Percentiles rank a stretch among this genome's conserved stretches.
These are phyloP conservation scores for Anabas testudineus DNA, from an alignment of 2,797 vertebrate species.

Conservation along the genomic window DNA sequence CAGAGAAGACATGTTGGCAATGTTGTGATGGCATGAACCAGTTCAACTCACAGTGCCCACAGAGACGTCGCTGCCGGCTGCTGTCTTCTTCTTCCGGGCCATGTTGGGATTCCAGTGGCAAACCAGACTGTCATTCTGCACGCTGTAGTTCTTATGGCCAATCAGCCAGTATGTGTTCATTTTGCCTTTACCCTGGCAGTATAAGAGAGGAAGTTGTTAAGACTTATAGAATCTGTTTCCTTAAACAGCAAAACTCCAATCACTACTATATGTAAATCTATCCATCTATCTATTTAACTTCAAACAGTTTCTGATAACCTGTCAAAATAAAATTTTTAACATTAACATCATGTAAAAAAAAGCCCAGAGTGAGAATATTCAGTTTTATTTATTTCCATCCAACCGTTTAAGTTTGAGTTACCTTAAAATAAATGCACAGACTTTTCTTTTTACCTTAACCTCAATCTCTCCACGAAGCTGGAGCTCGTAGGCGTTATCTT, in stretches of 20 bases:
- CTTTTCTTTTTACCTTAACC: slow-evolving; percentile 85
- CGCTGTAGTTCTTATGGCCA: slow-evolving; percentile 90
- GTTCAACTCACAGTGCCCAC: slow-evolving; percentile 72
- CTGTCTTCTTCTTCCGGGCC: slow-evolving; percentile 75
- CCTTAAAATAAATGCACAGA: not conserved
- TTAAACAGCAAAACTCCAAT: not conserved
- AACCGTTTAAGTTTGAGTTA: no score
- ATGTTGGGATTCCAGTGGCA: slow-evolving; percentile 90
- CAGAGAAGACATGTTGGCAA: not conserved
- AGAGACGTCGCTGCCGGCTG: slow-evolving; percentile 66
- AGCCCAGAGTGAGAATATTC: no score
- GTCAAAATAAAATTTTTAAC: no score
- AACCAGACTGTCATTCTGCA: slow-evolving; percentile 93
- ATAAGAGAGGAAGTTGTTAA: no score
- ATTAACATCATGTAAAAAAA: no score
- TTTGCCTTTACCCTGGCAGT: slow-evolving; percentile 88
- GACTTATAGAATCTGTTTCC: no score
- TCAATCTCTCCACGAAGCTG: slow-evolving; percentile 91
- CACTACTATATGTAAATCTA: no score
- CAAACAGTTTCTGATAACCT: no score
- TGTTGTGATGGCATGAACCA: not conserved
- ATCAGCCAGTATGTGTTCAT: slow-evolving; percentile 93
- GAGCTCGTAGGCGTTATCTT: slow-evolving; percentile 89
- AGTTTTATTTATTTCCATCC: no score
- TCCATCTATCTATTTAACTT: no score